Conservation (phyloP, 2,797 vertebrate genomes). For the Myotis myotis region DNA sequence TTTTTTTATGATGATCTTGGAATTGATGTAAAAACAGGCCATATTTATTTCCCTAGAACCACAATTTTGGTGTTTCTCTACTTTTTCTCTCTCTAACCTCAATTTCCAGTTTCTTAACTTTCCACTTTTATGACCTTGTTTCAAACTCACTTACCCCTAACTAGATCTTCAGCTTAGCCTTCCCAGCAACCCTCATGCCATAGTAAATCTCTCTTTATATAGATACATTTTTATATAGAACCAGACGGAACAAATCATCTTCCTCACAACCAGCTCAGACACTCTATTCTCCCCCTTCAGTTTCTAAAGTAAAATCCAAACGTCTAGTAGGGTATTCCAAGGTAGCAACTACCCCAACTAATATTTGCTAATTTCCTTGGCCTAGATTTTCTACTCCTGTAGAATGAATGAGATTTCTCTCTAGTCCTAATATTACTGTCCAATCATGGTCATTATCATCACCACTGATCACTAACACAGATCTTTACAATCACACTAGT, state of each 20-base stretch:
- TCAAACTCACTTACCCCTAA: not conserved
- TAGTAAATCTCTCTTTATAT: not conserved
- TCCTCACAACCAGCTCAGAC: not conserved
- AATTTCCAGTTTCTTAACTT: slow-evolving; percentile 1
- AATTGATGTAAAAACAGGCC: slow-evolving; percentile 7
- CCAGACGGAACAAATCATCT: not conserved
- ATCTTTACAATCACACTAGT: not conserved
- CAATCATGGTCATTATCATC: not conserved
- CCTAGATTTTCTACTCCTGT: not conserved
- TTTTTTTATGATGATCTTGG: not conserved
- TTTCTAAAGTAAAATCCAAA: slow-evolving; percentile 14
- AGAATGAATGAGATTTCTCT: not conserved
- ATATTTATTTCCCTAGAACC: not conserved
- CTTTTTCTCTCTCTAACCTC: not conserved
- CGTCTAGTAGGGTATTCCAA: not conserved
- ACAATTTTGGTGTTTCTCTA: not conserved
- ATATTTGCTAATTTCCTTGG: not conserved
- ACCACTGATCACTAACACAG: not conserved
- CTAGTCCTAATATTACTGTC: not conserved
- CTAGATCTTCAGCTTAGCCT: not conserved
- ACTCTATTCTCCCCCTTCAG: not conserved
- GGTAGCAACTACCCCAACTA: not conserved
- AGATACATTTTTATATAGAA: not conserved
- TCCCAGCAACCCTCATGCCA: not conserved
- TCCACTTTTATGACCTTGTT: not conserved